Percentiles rank a stretch among this genome's conserved stretches.
These are phyloP conservation scores for Diprion similis DNA, from an alignment of 1,140 invertebrate species.

Conservation along the genomic window DNA sequence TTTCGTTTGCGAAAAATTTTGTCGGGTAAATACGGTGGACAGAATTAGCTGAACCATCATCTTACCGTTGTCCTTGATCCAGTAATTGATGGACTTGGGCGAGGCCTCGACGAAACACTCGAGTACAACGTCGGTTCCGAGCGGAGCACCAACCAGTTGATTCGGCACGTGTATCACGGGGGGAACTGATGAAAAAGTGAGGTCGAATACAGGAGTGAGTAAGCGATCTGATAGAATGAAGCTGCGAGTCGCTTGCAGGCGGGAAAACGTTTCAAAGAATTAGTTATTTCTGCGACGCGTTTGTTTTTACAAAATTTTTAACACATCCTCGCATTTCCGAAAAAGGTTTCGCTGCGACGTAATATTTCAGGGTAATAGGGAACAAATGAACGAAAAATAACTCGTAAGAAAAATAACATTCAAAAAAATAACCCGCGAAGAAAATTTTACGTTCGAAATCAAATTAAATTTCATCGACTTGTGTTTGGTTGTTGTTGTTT, in stretches of 20 bases:
- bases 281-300: conserved; percentile 25
- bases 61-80: conserved; percentile 82
- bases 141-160: conserved; percentile 86
- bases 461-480: too few species aligned
- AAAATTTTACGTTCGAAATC: too few species aligned
- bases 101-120: conserved; percentile 91
- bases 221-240: not conserved
- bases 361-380: too few species aligned
- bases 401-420: too few species aligned
- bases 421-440: too few species aligned
- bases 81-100: conserved; percentile 88
- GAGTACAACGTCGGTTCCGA: conserved; percentile 84
- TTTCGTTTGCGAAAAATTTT: not conserved
- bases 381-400: too few species aligned
- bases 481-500: too few species aligned
- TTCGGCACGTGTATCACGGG: conserved; percentile 88
- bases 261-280: conserved; percentile 37
- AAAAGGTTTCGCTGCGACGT: too few species aligned
- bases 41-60: conserved; percentile 24
- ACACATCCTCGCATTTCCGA: too few species aligned
- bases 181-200: conserved; percentile 70
- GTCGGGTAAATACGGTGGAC: not conserved
- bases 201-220: not conserved
- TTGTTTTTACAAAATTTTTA: conserved; percentile 8
- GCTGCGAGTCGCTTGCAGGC: conserved; percentile 32